Evolutionary conservation across 2,888 invertebrate species (phyloP), one percentile per base, ranked within the genome.

Genomic region (Seira musarum): DNA sequence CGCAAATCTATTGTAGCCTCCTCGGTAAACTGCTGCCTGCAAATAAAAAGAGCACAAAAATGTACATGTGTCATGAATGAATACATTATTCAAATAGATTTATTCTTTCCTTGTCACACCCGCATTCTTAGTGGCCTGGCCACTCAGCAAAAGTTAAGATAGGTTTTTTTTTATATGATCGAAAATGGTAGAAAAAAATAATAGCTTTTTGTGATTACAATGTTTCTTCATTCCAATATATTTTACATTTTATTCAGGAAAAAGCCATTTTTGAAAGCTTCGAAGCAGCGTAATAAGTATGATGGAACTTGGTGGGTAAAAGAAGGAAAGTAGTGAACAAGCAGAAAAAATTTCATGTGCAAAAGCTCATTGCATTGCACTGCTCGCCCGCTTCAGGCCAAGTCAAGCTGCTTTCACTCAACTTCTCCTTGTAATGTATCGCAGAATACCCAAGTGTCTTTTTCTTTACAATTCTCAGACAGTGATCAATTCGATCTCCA

Each of bases 1-100:
- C 90, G 96, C 93, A 91, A 96, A 97, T 91, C 96, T 93, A 92
- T 96, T 96, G 93, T 96, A 96, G 88, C 96, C 95, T 90, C 96
- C 95, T 91, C 96, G 93, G 90, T 96, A 96, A 88, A 96, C 95
- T 87, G 96, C 95, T 89, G 96, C 94, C 96, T 96, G 91, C 57
- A 92, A 91, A n/a, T n/a, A n/a, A n/a, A n/a, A 79, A 40, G 40
- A 85, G 85, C 77, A 86, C 82, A 87, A 82, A 86, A 85, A 83
- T 77, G 78, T 22, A 66, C 35, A 79, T 60, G 25, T 67, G 30
- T 17, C 24, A 65, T 19, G 80, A 85, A 46, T n/a, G 65, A n/a
- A 75, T 79, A 60, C 35, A 77, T 78, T 21, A 78, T 69, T 85
- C 69, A 87, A 86, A 40, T 86, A 87, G 67, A 22, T 82, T 61